Base-by-base conservation (phyloP, 2,888 invertebrate genomes). In the Achlya flavicornis region DNA sequence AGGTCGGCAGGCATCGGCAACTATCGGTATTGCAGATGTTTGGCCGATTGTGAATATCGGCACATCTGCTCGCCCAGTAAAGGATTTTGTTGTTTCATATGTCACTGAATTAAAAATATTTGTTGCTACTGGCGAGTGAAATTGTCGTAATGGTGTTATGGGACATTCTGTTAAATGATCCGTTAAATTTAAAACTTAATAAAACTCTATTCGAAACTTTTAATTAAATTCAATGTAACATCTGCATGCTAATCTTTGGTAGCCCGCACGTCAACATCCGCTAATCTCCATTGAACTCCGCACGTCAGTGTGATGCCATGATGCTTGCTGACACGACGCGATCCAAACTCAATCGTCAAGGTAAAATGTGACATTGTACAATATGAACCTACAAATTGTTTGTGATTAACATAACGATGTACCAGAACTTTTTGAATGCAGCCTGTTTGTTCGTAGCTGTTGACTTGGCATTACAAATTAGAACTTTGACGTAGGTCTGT, bases 241-340 rank as follows among this genome's bases (percentile, higher is more conserved):
- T 76, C 73, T 80, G 74, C 65, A 61, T 57, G 32, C 59, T 83
- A 74, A 69, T 86, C 86, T 86, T 74, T 85, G 82, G 63, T 69
- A 67, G 73, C 83, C 82, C 84, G 81, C 82, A 86, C 82, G 78
- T 78, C 81, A 80, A 85, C 89, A 89, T 90, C 89, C 88, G 88
- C 81, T 80, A 83, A 81, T 83, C 83, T 78, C 83, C 78, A 88
- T 86, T 87, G 83, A 84, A 82, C 48, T 48, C 48, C 80, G 78
- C 77, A 81, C 78, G 81, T 79, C 78, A 64, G 66, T 69, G 71
- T 53, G 53, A 19, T 19, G 63, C 61, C 53, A 19, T 53, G 53
- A 53, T 53, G 53, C 53, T 53, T 53, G 53, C 53, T 53, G 35
- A 60, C 33, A 19, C 19, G 33, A 58, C 58, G 58, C 58, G 35